phyloP scores from a whole-genome alignment of 2,888 invertebrate genomes.

The Drosophila siamana region DNA sequence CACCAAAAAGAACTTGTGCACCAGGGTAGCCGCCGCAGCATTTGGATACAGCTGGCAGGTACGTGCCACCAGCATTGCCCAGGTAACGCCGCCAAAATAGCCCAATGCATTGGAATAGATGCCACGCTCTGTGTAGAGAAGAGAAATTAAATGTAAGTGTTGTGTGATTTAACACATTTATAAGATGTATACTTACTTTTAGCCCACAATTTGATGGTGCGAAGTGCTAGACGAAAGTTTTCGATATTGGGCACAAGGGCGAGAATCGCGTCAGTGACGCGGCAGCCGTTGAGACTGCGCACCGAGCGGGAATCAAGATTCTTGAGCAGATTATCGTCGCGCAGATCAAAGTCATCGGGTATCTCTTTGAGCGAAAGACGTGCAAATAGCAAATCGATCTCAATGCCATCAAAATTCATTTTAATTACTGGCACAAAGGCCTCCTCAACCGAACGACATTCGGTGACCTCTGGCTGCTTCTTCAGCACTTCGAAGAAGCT shows the following conservation, averaged over 20 bases:
- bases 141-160: neutral
- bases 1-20: slow-evolving; percentile 99
- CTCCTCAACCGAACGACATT: slow-evolving; percentile 96
- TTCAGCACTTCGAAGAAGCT: slow-evolving; percentile 96
- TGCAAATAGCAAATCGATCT: slow-evolving; percentile 99
- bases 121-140: slow-evolving; percentile 90
- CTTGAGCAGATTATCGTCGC: slow-evolving; percentile 95
- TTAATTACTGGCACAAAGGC: slow-evolving; percentile 99
- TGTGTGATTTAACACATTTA: neutral
- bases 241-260: slow-evolving; percentile 97
- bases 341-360: slow-evolving; percentile 94
- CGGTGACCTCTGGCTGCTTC: slow-evolving; percentile 93
- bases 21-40: slow-evolving; percentile 96
- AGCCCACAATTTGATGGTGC: slow-evolving; percentile 99
- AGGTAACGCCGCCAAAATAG: slow-evolving; percentile 98
- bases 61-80: slow-evolving; percentile 99
- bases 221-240: slow-evolving; percentile 95
- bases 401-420: slow-evolving; percentile 99
- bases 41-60: slow-evolving; percentile 99
- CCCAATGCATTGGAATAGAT: slow-evolving; percentile 99
- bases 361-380: slow-evolving; percentile 97
- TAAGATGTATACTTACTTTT: slow-evolving; percentile 90
- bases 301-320: slow-evolving; percentile 98
- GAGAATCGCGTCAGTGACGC: slow-evolving; percentile 99
- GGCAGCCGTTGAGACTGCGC: slow-evolving; percentile 97